phyloP scores from a whole-genome alignment of 2,797 vertebrate species.

The Anabas testudineus region DNA sequence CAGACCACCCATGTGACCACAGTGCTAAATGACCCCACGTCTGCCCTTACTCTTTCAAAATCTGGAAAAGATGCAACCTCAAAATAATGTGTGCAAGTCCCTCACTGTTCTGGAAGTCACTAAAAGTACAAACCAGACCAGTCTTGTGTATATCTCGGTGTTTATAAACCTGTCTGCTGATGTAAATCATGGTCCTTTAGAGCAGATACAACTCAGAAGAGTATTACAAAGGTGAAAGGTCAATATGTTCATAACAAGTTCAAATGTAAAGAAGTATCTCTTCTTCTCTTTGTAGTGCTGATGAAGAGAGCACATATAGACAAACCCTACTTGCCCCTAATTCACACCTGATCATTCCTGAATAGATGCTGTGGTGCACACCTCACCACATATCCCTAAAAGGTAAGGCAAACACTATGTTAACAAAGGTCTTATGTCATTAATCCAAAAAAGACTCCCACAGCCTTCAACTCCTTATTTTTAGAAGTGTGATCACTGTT shows the following conservation, averaged over 20 bases:
- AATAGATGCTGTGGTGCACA: conserved; percentile 15
- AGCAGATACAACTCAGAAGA: conserved; percentile 22
- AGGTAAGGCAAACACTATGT: conserved; percentile 52
- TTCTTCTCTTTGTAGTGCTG: not conserved
- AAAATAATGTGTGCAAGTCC: conserved; percentile 2
- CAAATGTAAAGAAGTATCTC: not conserved
- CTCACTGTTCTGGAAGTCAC: not conserved
- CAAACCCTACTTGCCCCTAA: not conserved
- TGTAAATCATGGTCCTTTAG: conserved; percentile 6
- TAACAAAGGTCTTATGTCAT: conserved; percentile 56
- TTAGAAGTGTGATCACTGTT: conserved; percentile 57
- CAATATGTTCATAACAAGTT: conserved; percentile 12
- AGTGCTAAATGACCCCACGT: too few species aligned
- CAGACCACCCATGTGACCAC: too few species aligned
- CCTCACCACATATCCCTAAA: conserved; percentile 56
- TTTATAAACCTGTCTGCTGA: conserved; percentile 32
- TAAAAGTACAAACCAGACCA: conserved; percentile 16
- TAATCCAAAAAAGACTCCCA: conserved; percentile 41
- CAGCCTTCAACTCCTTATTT: conserved; percentile 57
- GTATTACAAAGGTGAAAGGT: conserved; percentile 21
- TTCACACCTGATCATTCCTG: conserved; percentile 21
- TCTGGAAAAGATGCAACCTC: not conserved
- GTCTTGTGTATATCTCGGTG: conserved; percentile 8
- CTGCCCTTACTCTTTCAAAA: conserved; percentile 12
- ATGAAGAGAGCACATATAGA: conserved; percentile 14